Evolutionary conservation across 2,113 vertebrate species (phyloP).

Genomic region (Halcyon senegalensis): DNA sequence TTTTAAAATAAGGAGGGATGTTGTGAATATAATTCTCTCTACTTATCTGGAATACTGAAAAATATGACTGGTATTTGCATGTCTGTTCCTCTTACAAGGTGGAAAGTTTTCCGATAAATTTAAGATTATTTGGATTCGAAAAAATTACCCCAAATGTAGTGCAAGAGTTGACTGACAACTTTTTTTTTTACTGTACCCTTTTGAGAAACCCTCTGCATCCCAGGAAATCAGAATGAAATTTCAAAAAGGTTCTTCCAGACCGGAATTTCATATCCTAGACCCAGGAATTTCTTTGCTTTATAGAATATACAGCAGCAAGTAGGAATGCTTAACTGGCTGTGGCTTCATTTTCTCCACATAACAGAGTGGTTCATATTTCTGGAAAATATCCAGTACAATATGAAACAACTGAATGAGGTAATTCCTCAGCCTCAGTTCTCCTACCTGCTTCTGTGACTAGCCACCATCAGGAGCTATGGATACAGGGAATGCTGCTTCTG

Average conservation of each 20-base stretch:
- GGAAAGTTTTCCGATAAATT: neutral
- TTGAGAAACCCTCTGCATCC: neutral
- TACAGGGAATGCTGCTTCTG: neutral
- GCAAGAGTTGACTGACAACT: neutral
- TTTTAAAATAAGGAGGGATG: neutral
- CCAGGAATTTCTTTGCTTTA: neutral
- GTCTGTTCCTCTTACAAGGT: neutral
- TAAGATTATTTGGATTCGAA: neutral
- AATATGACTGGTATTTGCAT: neutral
- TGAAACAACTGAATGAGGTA: neutral
- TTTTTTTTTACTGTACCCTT: neutral
- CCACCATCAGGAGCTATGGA: neutral
- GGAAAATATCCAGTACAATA: neutral
- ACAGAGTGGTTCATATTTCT: neutral
- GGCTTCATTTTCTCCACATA: neutral
- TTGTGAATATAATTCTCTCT: neutral
- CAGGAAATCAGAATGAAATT: neutral
- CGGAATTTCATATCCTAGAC: neutral
- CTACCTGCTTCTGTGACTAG: neutral
- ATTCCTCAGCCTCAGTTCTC: neutral
- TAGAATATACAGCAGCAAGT: neutral
- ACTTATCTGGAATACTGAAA: neutral
- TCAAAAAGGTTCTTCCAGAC: neutral
- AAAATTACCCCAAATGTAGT: neutral
- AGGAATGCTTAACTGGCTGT: neutral